These are phyloP conservation scores for Aplocera efformata DNA, from an alignment of 2,888 invertebrate species.

Conservation along the genomic window DNA sequence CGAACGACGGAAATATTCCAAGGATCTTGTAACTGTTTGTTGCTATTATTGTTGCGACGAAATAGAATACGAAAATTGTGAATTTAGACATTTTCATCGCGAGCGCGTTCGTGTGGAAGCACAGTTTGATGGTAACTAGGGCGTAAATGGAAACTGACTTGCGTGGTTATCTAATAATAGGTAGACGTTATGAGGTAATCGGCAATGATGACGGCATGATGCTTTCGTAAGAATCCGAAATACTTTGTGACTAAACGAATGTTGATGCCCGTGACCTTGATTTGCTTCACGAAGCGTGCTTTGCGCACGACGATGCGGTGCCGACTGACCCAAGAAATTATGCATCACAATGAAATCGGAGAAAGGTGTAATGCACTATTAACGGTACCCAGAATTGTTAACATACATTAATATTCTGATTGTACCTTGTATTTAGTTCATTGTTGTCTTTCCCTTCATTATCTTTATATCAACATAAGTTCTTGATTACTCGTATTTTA, in stretches of 20 bases:
- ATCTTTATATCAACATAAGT: too few species aligned
- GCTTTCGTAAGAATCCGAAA: slow-evolving; percentile 69
- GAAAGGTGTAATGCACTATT: slow-evolving; percentile 4
- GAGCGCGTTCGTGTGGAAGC: slow-evolving; percentile 59
- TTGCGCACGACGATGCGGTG: slow-evolving; percentile 34
- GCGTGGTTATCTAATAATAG: slow-evolving; percentile 74
- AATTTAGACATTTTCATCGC: slow-evolving; percentile 53
- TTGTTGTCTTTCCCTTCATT: slow-evolving; percentile 3
- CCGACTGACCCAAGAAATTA: slow-evolving; percentile 38
- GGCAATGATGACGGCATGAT: slow-evolving; percentile 54
- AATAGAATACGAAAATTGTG: slow-evolving; percentile 44
- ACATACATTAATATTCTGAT: not conserved
- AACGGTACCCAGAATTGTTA: not conserved
- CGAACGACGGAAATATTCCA: slow-evolving; percentile 76
- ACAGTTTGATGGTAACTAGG: slow-evolving; percentile 65
- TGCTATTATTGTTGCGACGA: slow-evolving; percentile 50
- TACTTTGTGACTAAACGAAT: slow-evolving; percentile 58
- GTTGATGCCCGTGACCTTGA: slow-evolving; percentile 67
- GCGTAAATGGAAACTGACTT: slow-evolving; percentile 56
- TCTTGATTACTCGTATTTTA: too few species aligned
- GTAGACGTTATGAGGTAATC: slow-evolving; percentile 73
- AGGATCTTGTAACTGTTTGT: slow-evolving; percentile 69
- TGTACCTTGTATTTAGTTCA: not conserved
- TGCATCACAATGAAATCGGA: slow-evolving; percentile 4
- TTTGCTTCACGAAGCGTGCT: slow-evolving; percentile 43